These are phyloP conservation scores for Ichneumon xanthorius DNA, from an alignment of 2,888 invertebrate genomes.

Conservation along the genomic window DNA sequence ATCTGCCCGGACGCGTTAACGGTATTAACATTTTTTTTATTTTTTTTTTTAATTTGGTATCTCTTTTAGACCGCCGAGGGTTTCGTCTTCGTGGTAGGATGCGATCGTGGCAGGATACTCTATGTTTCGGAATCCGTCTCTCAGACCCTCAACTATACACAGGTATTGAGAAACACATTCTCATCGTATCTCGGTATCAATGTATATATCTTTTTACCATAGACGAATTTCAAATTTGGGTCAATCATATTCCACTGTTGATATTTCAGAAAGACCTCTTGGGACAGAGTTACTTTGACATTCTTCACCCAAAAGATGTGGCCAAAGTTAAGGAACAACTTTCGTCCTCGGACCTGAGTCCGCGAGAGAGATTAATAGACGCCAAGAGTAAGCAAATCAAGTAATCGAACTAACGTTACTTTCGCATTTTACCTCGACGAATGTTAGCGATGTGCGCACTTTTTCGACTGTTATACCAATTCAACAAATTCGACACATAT, in stretches of 20 bases:
- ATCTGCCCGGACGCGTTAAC: conserved; percentile 27
- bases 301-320: conserved; percentile 97
- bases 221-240: not conserved
- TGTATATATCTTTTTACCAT: not conserved
- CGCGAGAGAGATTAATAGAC: conserved; percentile 95
- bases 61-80: conserved; percentile 92
- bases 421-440: not conserved
- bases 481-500: not conserved
- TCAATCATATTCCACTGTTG: conserved; percentile 1
- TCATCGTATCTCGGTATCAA: not conserved
- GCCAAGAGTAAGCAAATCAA: conserved; percentile 91
- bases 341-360: conserved; percentile 94
- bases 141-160: conserved; percentile 92
- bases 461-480: not conserved
- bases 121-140: conserved; percentile 96
- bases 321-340: conserved; percentile 98
- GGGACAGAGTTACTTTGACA: conserved; percentile 97
- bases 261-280: conserved; percentile 91
- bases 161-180: conserved; percentile 86
- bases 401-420: not conserved
- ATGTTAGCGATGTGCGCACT: not conserved
- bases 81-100: conserved; percentile 96
- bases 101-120: conserved; percentile 95
- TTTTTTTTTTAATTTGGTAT: not conserved
- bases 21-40: conserved; percentile 2